phyloP scores from a whole-genome alignment of 2,797 vertebrate genomes.

The Myotis daubentonii region DNA sequence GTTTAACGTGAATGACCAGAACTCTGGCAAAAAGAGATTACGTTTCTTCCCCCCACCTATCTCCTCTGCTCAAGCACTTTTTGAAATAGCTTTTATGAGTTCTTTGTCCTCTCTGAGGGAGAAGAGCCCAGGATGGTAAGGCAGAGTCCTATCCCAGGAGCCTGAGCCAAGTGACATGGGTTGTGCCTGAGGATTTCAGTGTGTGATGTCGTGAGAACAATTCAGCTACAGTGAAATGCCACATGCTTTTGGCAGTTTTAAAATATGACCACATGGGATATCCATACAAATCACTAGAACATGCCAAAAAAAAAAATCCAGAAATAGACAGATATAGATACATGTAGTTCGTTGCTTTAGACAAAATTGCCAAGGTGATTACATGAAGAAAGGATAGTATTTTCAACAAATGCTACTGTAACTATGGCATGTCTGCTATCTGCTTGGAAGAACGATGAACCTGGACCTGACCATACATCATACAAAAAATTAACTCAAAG shows the following conservation, averaged over 20 bases:
- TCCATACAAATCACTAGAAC: background rate
- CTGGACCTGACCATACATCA: background rate
- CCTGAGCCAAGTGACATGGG: background rate
- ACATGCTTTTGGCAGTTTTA: background rate
- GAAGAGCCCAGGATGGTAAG: background rate
- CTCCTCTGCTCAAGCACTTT: background rate
- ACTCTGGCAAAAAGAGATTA: background rate
- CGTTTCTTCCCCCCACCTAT: background rate
- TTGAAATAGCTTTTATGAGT: slow-evolving; percentile 1
- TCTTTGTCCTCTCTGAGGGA: background rate
- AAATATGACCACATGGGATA: background rate
- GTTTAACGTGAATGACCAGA: background rate
- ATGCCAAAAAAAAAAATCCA: background rate
- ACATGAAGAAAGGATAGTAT: slow-evolving; percentile 7
- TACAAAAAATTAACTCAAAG: slow-evolving; percentile 1
- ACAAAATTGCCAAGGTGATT: background rate
- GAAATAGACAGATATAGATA: background rate
- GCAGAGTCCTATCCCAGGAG: background rate
- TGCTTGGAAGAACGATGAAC: background rate
- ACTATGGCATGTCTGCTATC: background rate
- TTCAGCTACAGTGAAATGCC: background rate
- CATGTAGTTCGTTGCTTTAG: background rate
- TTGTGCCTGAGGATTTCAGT: background rate
- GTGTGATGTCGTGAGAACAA: background rate
- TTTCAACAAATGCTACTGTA: background rate